Evolutionary conservation across 2,888 invertebrate genomes (phyloP).

Genomic region (Agrochola macilenta): DNA sequence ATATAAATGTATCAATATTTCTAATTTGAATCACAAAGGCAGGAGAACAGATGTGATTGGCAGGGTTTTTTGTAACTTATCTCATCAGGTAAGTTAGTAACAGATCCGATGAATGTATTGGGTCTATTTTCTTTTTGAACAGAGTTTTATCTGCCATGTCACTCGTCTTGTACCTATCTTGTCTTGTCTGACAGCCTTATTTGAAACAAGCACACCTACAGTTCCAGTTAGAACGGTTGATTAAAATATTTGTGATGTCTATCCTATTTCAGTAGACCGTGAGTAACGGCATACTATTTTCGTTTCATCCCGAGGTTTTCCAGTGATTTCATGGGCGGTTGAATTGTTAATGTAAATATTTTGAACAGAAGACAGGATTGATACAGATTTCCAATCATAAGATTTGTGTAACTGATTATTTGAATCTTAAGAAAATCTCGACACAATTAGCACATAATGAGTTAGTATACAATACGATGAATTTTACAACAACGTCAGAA

Average conservation of each 20-base stretch:
- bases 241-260: slow-evolving; percentile 57
- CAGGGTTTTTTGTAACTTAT: slow-evolving; percentile 12
- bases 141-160: slow-evolving; percentile 11
- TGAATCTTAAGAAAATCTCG: not conserved
- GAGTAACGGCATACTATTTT: slow-evolving; percentile 56
- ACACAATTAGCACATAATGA: not conserved
- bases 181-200: slow-evolving; percentile 19
- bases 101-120: not conserved
- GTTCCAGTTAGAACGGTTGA: slow-evolving; percentile 33
- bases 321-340: slow-evolving; percentile 33
- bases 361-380: slow-evolving; percentile 23
- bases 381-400: slow-evolving; percentile 10
- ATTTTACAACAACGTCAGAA: not conserved
- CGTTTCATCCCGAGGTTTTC: slow-evolving; percentile 40
- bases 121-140: not conserved
- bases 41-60: not conserved
- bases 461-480: not conserved
- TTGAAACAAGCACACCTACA: slow-evolving; percentile 32
- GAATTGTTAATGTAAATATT: slow-evolving; percentile 47
- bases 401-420: slow-evolving; percentile 15
- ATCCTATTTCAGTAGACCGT: slow-evolving; percentile 51
- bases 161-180: slow-evolving; percentile 5
- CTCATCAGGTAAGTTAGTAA: not conserved
- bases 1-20: slow-evolving; percentile 20
- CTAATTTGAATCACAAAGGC: not conserved